Conservation (phyloP, 1,140 invertebrate species). For the Tetraneura akinire region DNA sequence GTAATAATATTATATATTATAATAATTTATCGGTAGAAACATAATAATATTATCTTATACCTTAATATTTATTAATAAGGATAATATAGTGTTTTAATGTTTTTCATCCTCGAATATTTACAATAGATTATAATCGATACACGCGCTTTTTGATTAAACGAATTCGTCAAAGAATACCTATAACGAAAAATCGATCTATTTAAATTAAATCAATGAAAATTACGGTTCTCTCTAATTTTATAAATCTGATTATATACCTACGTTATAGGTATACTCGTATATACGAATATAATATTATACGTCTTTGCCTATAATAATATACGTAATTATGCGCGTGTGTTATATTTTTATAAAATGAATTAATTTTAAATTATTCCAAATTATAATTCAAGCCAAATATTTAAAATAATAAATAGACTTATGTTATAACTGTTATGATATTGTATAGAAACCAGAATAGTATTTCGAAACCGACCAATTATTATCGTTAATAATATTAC, state of each 20-base stretch:
- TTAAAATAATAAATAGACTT: constrained; percentile 21
- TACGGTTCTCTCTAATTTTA: not conserved
- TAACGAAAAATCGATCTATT: not conserved
- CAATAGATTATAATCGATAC: no score
- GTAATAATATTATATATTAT: no score
- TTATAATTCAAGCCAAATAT: constrained; percentile 14
- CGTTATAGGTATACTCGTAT: no score
- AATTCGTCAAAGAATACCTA: constrained; percentile 8
- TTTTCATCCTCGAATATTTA: not conserved
- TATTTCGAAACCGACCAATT: not conserved
- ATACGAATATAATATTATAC: no score
- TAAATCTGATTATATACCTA: not conserved
- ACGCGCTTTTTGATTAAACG: no score
- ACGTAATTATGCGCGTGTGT: no score
- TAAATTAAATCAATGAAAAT: constrained; percentile 27
- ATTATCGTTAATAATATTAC: not conserved
- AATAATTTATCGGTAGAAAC: not conserved
- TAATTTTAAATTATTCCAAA: not conserved
- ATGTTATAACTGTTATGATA: not conserved
- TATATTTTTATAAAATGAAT: not conserved
- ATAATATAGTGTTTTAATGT: not conserved
- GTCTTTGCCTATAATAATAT: no score
- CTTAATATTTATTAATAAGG: not conserved
- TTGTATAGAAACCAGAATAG: no score
- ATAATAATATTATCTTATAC: not conserved